Base-by-base conservation (phyloP, 2,888 invertebrate species). In the Caenorhabditis drosophilae region DNA sequence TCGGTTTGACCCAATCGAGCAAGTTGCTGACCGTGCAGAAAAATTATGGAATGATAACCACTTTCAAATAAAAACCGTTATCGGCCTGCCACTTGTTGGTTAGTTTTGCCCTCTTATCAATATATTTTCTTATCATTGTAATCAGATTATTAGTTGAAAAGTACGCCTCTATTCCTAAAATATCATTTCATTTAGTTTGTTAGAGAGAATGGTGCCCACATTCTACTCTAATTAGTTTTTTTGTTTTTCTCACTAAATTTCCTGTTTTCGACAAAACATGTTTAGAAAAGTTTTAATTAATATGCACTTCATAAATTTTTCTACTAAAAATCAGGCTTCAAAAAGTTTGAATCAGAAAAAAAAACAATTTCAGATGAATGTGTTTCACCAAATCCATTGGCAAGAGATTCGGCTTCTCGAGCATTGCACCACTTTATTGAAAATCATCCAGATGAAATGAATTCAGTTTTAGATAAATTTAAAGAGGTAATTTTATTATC, bases 321-420 rank as follows among this genome's bases (percentile, higher is more conserved):
- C 22, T 18, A 4, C 16, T 16, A 41, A 41, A 41, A 41, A 41
- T n/a, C n/a, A n/a, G n/a, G 12, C 31, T 31, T 36, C 11, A 36
- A n/a, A 36, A n/a, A 9, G 31, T 31, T 31, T 36, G 7, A 36
- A 36, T 36, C 36, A 36, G 36, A 36, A n/a, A n/a, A 36, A n/a
- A 9, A 15, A 9, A 36, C 7, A n/a, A 15, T 62, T 73, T 6
- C 58, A 75, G 76, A 70, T 26, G 74, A 76, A 52, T 68, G 72
- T 47, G 66, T 69, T 1, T 69, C 77, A 4, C 50, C 57, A 20
- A 49, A 64, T 3, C 47, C 47, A 0, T 58, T 76, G 51, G 88
- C 95, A 49, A 91, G 95, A 84, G 89, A 89, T 70, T 90, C 94
- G 1, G 90, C 92, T 0, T 90, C 94, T 0, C 86, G 88, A 61